Conservation (phyloP, 2,888 invertebrate species). For the Leptura quadrifasciata region DNA sequence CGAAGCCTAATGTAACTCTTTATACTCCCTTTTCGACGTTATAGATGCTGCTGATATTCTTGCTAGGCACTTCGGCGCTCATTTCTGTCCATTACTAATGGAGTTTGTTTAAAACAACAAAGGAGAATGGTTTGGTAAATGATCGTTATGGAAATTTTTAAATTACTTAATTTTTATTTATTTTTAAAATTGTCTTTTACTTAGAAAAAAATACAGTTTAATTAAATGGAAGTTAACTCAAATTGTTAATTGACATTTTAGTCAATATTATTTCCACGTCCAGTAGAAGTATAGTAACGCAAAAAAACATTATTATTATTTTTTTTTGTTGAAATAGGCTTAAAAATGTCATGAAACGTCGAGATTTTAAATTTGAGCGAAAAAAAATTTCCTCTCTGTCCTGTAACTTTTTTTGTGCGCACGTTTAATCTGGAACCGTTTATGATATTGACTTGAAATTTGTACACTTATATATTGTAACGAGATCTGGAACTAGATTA, state of each 20-base stretch:
- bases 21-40: constrained; percentile 30
- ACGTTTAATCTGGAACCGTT: no score
- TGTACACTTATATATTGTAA: no score
- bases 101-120: constrained; percentile 19
- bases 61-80: constrained; percentile 11
- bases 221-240: background rate
- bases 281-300: no score
- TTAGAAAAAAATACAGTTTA: background rate
- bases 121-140: constrained; percentile 13
- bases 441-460: no score
- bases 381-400: no score
- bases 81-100: constrained; percentile 26
- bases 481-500: no score
- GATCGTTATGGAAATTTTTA: constrained; percentile 11
- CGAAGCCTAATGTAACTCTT: constrained; percentile 42
- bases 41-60: constrained; percentile 25
- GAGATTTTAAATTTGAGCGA: no score
- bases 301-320: no score
- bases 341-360: no score
- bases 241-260: background rate
- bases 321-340: no score
- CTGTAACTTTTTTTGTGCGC: no score
- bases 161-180: background rate
- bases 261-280: no score
- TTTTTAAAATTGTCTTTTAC: background rate